phyloP scores from a whole-genome alignment of 2,888 invertebrate species.

The Drosophila nigricruria region DNA sequence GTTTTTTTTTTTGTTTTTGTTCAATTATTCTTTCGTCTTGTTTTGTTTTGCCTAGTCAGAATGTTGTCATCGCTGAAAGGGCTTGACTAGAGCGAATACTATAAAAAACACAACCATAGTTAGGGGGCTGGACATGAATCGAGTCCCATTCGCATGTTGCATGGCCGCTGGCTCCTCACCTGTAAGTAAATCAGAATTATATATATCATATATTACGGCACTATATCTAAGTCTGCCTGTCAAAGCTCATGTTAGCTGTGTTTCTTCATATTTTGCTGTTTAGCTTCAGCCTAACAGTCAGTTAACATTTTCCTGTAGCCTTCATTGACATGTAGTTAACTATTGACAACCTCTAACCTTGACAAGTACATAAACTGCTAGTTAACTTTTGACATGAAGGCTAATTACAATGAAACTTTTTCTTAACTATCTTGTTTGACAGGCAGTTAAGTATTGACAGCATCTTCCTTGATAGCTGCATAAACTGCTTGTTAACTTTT shows the following conservation, averaged over 20 bases:
- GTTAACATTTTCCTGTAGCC: too few relatives aligned
- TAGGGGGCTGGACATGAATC: slow-evolving; percentile 62
- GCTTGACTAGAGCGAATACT: slow-evolving; percentile 66
- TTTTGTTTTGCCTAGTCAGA: slow-evolving; percentile 20
- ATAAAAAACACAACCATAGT: slow-evolving; percentile 82
- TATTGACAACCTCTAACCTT: not conserved
- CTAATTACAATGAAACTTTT: too few relatives aligned
- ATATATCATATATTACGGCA: not conserved
- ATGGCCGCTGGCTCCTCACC: slow-evolving; percentile 85
- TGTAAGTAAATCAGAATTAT: slow-evolving; percentile 33
- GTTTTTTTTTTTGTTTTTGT: slow-evolving; percentile 12
- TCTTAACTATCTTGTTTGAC: too few relatives aligned
- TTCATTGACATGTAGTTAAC: too few relatives aligned
- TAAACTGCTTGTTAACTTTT: not conserved
- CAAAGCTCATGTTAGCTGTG: not conserved
- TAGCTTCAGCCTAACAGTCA: too few relatives aligned
- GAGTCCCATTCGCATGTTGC: slow-evolving; percentile 84
- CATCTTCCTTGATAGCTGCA: not conserved
- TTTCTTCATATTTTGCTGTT: not conserved
- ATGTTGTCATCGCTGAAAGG: slow-evolving; percentile 78
- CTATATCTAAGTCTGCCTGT: not conserved
- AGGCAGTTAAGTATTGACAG: not conserved
- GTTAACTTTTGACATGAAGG: not conserved
- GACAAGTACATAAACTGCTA: not conserved
- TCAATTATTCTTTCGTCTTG: not conserved